Percentiles rank a stretch among this genome's conserved stretches.
phyloP scores from a whole-genome alignment of 2,888 invertebrate genomes.

The Scaptomyza parva region DNA sequence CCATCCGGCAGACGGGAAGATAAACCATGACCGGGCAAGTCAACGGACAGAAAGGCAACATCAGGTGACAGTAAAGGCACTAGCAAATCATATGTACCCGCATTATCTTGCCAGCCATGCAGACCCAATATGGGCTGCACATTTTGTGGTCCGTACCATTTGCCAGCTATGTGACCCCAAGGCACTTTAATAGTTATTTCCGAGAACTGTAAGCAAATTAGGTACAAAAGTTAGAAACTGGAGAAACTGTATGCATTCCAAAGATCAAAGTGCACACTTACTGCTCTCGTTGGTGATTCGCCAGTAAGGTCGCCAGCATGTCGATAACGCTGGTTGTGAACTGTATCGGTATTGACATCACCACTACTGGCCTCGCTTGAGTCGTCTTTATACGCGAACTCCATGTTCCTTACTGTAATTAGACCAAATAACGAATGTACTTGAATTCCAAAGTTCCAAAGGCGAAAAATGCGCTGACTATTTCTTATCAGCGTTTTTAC shows the following conservation, averaged over 20 bases:
- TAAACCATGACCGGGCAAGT: slow-evolving; percentile 90
- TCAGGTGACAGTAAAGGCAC: slow-evolving; percentile 87
- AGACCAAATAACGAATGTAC: slow-evolving; percentile 33
- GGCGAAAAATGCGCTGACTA: slow-evolving; percentile 1
- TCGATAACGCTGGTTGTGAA: slow-evolving; percentile 70
- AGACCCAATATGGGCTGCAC: slow-evolving; percentile 88
- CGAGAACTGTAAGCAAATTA: slow-evolving; percentile 83
- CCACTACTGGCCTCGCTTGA: slow-evolving; percentile 17
- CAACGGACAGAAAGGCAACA: slow-evolving; percentile 87
- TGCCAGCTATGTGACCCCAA: slow-evolving; percentile 89
- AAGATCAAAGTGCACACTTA: slow-evolving; percentile 67
- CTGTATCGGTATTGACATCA: slow-evolving; percentile 35
- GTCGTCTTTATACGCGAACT: slow-evolving; percentile 35
- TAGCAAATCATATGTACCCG: slow-evolving; percentile 90
- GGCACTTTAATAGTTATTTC: slow-evolving; percentile 89
- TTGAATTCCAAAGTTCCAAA: slow-evolving; percentile 60
- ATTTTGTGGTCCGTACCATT: slow-evolving; percentile 89
- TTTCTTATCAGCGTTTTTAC: slow-evolving; percentile 44
- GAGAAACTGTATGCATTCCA: slow-evolving; percentile 3
- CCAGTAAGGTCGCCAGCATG: slow-evolving; percentile 83
- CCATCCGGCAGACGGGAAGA: slow-evolving; percentile 89
- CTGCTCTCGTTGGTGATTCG: slow-evolving; percentile 76
- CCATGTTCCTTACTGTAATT: slow-evolving; percentile 55
- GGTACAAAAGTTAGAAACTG: slow-evolving; percentile 1
- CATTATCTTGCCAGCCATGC: slow-evolving; percentile 93